Base-by-base conservation (phyloP, 2,797 vertebrate species). In the Melanotaenia parkinsoni region DNA sequence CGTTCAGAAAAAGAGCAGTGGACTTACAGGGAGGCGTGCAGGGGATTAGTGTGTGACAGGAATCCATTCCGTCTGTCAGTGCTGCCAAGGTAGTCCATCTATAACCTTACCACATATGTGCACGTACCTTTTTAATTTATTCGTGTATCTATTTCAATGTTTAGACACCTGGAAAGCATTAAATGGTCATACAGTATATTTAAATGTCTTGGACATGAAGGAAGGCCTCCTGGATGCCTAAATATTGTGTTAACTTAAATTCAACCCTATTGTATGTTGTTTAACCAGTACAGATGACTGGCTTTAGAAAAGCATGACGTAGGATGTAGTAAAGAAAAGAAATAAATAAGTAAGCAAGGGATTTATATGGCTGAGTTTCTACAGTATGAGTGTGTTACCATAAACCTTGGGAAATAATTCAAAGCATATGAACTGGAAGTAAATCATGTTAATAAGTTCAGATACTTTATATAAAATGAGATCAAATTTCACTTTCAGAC, bases 31-130 rank as follows among this genome's bases (percentile, higher is more conserved):
- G 79, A 70, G 80, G 72, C 73, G 81, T 75, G 76, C 58, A 1
- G 70, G n/a, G 80, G 82, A 83, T 86, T 76, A 72, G 64, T 45
- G 16, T 58, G 70, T 37, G 72, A 54, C 45, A 50, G 37, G 47
- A 37, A 67, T 26, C 45, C 32, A 3, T 3, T 57, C 64, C 63
- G 63, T 58, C 68, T 30, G 58, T 43, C 54, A n/a, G 2, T 1
- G 4, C 58, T 26, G 72, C 38, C 60, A 5, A 45, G 43, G 43
- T 7, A 54, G 22, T 54, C 24, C 12, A 54, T 28, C 14, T 26
- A 16, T 14, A 54, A 26, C 51, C 24, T 22, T 28, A 28, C 51
- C 51, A 14, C 51, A 53, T 24, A 5, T 26, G 24, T 45, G 24
- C 12, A 3, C 61, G n/a, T 5, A 20, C 10, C 24, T 47, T 50